Percentiles rank a stretch among this genome's conserved stretches.
Evolutionary conservation across 2,113 vertebrate species (phyloP).

Genomic region (Colius striatus): DNA sequence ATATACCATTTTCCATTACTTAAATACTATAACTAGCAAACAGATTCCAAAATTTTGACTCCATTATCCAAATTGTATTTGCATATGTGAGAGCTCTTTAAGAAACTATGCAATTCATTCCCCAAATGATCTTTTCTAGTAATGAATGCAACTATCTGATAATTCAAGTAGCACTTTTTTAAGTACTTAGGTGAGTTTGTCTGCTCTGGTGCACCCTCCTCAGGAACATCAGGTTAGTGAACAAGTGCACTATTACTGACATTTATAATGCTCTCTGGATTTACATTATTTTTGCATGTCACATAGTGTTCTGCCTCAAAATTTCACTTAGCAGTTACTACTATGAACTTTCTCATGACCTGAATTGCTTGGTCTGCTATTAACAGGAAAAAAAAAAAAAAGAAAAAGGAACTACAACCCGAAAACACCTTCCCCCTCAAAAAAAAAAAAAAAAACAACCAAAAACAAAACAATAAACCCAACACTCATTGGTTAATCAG

Average conservation of each 20-base stretch:
- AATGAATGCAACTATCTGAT: slow-evolving; percentile 43
- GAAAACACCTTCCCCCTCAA: background rate
- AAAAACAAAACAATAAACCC: too few species aligned
- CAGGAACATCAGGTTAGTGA: slow-evolving; percentile 53
- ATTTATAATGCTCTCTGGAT: slow-evolving; percentile 54
- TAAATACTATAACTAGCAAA: background rate
- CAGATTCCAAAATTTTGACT: background rate
- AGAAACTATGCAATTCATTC: slow-evolving; percentile 52
- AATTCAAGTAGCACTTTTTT: slow-evolving; percentile 57
- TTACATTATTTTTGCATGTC: slow-evolving; percentile 7
- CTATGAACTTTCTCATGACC: background rate
- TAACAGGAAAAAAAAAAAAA: background rate
- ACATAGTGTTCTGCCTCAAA: slow-evolving; percentile 1
- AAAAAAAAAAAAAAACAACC: too few species aligned
- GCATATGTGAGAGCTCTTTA: slow-evolving; percentile 7
- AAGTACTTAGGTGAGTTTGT: slow-evolving; percentile 41
- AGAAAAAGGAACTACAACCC: background rate
- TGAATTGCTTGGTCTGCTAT: background rate
- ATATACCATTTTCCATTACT: background rate
- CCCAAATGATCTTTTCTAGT: slow-evolving; percentile 50
- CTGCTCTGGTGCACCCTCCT: slow-evolving; percentile 44
- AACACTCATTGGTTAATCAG: background rate
- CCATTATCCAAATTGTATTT: slow-evolving; percentile 28
- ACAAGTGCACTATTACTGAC: slow-evolving; percentile 37
- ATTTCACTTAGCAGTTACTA: background rate